Base-by-base conservation (phyloP, 2,113 vertebrate species). In the Argyrosomus japonicus region DNA sequence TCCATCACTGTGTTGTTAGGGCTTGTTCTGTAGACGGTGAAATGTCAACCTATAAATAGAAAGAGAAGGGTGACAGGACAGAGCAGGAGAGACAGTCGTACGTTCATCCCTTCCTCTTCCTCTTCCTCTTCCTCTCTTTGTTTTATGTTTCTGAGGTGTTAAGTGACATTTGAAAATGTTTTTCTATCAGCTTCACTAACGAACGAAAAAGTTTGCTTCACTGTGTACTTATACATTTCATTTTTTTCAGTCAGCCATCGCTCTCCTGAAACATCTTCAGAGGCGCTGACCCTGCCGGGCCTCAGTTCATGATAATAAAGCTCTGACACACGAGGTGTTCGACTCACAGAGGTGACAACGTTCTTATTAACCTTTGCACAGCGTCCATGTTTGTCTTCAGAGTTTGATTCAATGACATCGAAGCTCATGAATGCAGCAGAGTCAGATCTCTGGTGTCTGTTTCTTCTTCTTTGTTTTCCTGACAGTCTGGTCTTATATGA, bases 31-130 rank as follows among this genome's bases (percentile, higher is more conserved):
- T 53, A 32, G 68, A 80, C 77, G 78, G 51, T 80, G 51, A 85
- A 89, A 73, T 76, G 85, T 85, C 85, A 87, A 1, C n/a, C 29
- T 85, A 90, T 87, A 61, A 90, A 85, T 78, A 82, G 81, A 81
- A 69, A 51, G 23, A 58, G 61, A 61, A 4, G 68, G 71, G 62
- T 75, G 81, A 57, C 67, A 53, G 77, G 72, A 36, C 61, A 73
- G 62, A 79, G 75, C 62, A 73, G 70, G 2, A 56, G 53, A 73
- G 32, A 72, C 83, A 56, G 50, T 75, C 19, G 61, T 62, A 63
- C 80, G 6, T 15, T 36, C 18, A 8, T 53, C 63, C 5, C n/a
- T 57, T 51, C 18, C 65, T 51, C 23, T 32, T 1, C 10, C 5
- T 57, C 23, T 18, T n/a, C 36, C 29, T 36, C 23, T 29, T 2